These are phyloP conservation scores for Acrobasis suavella DNA, from an alignment of 2,888 invertebrate genomes.

Conservation along the genomic window DNA sequence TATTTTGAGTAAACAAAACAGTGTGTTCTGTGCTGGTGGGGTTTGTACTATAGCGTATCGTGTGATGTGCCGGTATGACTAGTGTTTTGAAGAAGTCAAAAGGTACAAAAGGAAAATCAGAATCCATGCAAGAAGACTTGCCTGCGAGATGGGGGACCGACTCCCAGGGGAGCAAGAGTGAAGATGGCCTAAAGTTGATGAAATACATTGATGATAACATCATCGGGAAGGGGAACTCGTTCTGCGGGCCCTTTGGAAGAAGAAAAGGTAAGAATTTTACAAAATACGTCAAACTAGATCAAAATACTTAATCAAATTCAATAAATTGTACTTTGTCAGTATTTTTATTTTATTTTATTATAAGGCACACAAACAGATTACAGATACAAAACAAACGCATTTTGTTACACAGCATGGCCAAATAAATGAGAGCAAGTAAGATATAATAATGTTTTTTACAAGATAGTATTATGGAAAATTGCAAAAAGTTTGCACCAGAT, in stretches of 20 bases:
- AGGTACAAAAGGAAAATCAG: slow-evolving; percentile 77
- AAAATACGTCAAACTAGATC: neutral
- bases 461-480: too few relatives aligned
- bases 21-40: slow-evolving; percentile 30
- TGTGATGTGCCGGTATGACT: slow-evolving; percentile 74
- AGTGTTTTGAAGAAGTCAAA: slow-evolving; percentile 79
- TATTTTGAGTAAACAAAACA: slow-evolving; percentile 34
- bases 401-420: too few relatives aligned
- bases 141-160: slow-evolving; percentile 66
- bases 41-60: slow-evolving; percentile 23
- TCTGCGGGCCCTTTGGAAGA: slow-evolving; percentile 91
- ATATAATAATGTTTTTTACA: too few relatives aligned
- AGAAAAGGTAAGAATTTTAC: slow-evolving; percentile 85
- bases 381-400: too few relatives aligned
- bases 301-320: neutral
- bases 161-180: slow-evolving; percentile 73
- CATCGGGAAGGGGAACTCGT: slow-evolving; percentile 90
- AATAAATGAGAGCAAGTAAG: too few relatives aligned
- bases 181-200: slow-evolving; percentile 87
- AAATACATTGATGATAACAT: slow-evolving; percentile 91
- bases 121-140: slow-evolving; percentile 79
- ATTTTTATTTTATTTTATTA: too few relatives aligned
- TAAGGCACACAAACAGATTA: too few relatives aligned
- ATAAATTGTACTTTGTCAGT: too few relatives aligned
- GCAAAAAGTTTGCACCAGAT: neutral